Evolutionary conservation across 37 sponge, comb jelly and placozoan species (phyloP), one percentile per base, ranked within the genome.

Genomic region (Bolinopsis microptera): DNA sequence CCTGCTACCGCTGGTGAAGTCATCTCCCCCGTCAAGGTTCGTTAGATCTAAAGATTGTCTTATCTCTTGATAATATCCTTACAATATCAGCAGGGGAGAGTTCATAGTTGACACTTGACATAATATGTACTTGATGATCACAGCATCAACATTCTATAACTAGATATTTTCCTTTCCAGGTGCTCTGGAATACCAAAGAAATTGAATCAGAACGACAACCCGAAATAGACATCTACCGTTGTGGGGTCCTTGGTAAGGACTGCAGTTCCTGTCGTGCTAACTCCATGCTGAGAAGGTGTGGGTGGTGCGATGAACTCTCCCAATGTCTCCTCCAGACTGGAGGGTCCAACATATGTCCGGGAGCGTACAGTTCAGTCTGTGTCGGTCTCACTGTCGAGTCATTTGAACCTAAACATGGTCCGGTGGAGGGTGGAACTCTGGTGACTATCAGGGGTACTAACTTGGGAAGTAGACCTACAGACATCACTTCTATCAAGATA

Each of bases 401-500:
- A 36, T 80, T 80, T 22, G 82, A 80, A 36, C 82, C 82, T 13
- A 80, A 35, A 34, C 38, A 80, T 35, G 82, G 82, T 36, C 82
- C 82, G 23, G 38, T 80, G 82, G 82, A 32, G 38, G 82, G 82
- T 34, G 82, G 82, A 34, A 80, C 82, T 34, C 1, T 35, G 38
- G 82, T 80, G 24, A 80, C 82, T 0, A 80, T 80, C 82, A 32
- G 82, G 37, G 82, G 82, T 8, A 80, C 37, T 37, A 80, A 80
- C 82, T 35, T 80, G 82, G 82, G 82, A 9, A 80, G 82, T 22
- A 80, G 82, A 34, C 22, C 82, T 36, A 34, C 82, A 1, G 82
- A 80, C 37, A 80, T 80, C 82, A 80, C 82, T 35, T 36, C 38
- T 37, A 80, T 80, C 82, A 80, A 80, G 30, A 80, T 80, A 80